A percentile compares a stretch with the other conserved stretches of the same genome.
Evolutionary conservation across 2,888 invertebrate species (phyloP).

Genomic region (Polyommatus icarus): DNA sequence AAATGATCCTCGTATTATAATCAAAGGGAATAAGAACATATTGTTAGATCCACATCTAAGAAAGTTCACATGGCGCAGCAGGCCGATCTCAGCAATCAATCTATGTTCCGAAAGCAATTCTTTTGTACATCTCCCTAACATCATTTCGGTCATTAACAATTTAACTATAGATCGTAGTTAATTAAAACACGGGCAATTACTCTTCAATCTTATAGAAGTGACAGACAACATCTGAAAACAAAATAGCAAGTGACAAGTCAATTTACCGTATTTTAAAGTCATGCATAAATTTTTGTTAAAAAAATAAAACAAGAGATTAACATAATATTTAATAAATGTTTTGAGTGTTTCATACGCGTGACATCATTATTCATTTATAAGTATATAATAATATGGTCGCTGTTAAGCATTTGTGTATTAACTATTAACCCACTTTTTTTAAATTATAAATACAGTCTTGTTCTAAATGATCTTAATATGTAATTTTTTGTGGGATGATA

Average conservation of each 20-base stretch:
- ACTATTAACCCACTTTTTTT: too few relatives aligned
- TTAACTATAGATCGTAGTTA: constrained; percentile 4
- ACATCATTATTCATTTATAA: too few relatives aligned
- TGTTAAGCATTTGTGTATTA: not conserved
- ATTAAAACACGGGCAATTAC: constrained; percentile 20
- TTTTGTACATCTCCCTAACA: constrained; percentile 45
- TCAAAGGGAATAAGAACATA: constrained; percentile 15
- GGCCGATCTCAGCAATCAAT: constrained; percentile 8
- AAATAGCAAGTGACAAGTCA: not conserved
- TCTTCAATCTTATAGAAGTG: constrained; percentile 24
- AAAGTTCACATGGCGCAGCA: not conserved
- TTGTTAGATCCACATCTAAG: constrained; percentile 7
- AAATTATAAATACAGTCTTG: too few relatives aligned
- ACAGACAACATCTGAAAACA: not conserved
- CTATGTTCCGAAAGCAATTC: constrained; percentile 21
- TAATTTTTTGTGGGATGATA: not conserved
- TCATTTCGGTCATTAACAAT: constrained; percentile 46
- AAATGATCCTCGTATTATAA: not conserved
- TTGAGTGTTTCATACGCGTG: too few relatives aligned
- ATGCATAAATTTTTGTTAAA: not conserved
- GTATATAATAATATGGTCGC: too few relatives aligned
- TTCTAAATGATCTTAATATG: too few relatives aligned
- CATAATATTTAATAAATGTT: too few relatives aligned
- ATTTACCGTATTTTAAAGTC: not conserved
- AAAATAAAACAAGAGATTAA: not conserved